These are phyloP conservation scores for Anodontia alba DNA, from an alignment of 2,888 invertebrate species.

Conservation along the genomic window DNA sequence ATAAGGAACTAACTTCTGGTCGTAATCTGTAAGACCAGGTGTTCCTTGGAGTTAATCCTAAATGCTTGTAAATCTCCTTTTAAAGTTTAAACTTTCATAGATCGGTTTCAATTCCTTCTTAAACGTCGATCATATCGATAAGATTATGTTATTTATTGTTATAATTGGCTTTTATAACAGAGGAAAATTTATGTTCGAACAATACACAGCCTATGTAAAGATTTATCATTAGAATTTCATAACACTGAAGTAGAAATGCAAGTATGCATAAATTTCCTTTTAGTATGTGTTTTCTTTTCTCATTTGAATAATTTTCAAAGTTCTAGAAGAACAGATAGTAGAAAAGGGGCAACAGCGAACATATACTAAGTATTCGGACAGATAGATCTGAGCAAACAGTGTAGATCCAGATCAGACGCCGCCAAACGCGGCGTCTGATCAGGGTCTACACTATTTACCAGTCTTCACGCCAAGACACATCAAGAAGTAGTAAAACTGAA, in stretches of 20 bases:
- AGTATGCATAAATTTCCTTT: neutral
- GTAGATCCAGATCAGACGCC: too few species aligned
- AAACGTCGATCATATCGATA: neutral
- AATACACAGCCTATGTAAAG: neutral
- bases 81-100: neutral
- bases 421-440: too few species aligned
- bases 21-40: neutral
- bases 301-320: too few species aligned
- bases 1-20: neutral
- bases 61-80: neutral
- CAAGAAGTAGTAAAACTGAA: too few species aligned
- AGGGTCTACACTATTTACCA: too few species aligned
- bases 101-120: neutral
- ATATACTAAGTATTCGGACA: too few species aligned
- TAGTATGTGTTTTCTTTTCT: too few species aligned
- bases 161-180: neutral
- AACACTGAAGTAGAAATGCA: neutral
- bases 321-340: too few species aligned
- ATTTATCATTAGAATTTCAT: constrained; percentile 4
- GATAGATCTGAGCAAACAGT: too few species aligned
- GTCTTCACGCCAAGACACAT: too few species aligned
- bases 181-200: neutral
- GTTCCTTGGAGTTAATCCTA: neutral
- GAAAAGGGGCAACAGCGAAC: too few species aligned
- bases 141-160: constrained; percentile 7